A percentile compares a stretch with the other conserved stretches of the same genome.
phyloP scores from a whole-genome alignment of 2,113 vertebrate genomes.

The Empidonax traillii region DNA sequence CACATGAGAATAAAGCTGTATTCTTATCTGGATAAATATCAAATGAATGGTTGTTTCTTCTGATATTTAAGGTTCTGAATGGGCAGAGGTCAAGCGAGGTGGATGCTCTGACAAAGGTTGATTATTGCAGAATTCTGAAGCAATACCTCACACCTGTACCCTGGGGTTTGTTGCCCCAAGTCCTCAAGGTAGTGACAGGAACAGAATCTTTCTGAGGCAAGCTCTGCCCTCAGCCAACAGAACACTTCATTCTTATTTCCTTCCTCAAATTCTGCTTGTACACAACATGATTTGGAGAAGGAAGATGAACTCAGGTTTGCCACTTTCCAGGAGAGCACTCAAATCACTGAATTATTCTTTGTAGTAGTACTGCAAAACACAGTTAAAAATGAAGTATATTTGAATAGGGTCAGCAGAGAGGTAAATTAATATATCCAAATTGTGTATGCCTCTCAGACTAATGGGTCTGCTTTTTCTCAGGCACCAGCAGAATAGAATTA shows the following conservation, averaged over 20 bases:
- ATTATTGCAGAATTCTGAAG: background rate
- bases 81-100: conserved; percentile 22
- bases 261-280: background rate
- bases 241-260: background rate
- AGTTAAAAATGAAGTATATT: background rate
- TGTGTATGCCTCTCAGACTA: background rate
- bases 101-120: background rate
- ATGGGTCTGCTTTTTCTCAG: background rate
- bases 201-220: background rate
- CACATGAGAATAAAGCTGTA: conserved; percentile 63
- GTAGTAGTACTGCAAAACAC: background rate
- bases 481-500: background rate
- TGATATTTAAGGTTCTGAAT: conserved; percentile 57
- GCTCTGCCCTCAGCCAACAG: background rate
- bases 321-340: background rate
- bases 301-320: background rate
- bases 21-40: conserved; percentile 59
- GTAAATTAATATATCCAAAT: background rate
- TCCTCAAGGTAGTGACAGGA: background rate
- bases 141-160: background rate
- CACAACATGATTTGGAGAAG: background rate
- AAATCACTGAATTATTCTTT: background rate
- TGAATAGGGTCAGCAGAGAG: background rate
- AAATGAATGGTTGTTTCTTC: conserved; percentile 20
- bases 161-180: background rate